Base-by-base conservation (phyloP, 2,113 vertebrate species). In the Pteruthius melanotis region DNA sequence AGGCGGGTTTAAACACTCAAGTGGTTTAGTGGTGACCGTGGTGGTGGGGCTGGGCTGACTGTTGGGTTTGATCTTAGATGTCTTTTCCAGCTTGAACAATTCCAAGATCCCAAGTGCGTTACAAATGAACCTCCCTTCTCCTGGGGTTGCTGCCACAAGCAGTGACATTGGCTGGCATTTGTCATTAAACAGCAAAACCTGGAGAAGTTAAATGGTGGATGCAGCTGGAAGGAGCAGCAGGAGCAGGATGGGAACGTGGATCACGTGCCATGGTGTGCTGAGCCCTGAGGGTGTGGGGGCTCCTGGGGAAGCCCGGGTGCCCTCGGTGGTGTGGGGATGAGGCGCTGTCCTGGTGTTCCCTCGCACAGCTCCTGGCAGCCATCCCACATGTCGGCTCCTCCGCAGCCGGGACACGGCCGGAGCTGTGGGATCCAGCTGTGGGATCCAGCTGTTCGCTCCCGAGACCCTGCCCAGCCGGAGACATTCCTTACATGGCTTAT, bases 361-460 rank as follows among this genome's bases (percentile, higher is more conserved):
- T 63, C 1, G 21, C 45, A 3, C 1, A 1, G 57, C 61, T 42
- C 56, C 76, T 23, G 12, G 9, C 3, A 49, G 10, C 49, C 30
- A 2, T 49, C 35, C 87, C 92, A 6, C 2, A 1, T 3, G 10
- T 11, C 1, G 1, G 83, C 75, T 66, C 19, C 40, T 72, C 39
- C 0, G 0, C 24, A 30, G 37, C 70, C 1, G 1, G 22, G n/a
- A 15, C 2, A 0, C 2, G 1, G 33, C 6, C 0, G 56, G 63
- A 88, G 42, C n/a, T 1, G 6, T 7, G 60, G 39, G 63, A 45
- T 75, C 60, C 83, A 90, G 42, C 1, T 13, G 7, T 72, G 88
- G 54, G 18, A 87, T 82, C 74, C 86, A 84, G 89, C 86, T 80
- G 79, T 50, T 78, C 0, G 0, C 79, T 28, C 89, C 63, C 15